Percentiles rank a stretch among this genome's conserved stretches.
Evolutionary conservation across 2,113 vertebrate species (phyloP).

Genomic region (Turnix velox): DNA sequence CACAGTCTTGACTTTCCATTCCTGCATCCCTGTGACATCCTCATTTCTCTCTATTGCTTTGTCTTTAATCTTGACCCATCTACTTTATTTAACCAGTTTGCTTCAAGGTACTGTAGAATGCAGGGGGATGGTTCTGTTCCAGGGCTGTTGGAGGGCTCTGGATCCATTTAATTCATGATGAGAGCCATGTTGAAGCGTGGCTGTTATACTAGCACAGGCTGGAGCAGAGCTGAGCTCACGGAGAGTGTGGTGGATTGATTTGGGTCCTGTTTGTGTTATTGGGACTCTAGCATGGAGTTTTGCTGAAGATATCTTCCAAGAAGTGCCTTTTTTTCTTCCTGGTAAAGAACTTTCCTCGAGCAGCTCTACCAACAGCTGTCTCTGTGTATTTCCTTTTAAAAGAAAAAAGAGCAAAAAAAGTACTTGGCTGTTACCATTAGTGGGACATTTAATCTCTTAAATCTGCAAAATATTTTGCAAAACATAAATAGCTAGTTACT

Average conservation of each 20-base stretch:
- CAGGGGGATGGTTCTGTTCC: neutral
- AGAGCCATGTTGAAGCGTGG: neutral
- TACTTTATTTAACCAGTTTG: slow-evolving; percentile 4
- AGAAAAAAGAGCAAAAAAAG: slow-evolving; percentile 12
- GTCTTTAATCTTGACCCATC: slow-evolving; percentile 35
- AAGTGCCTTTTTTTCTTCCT: slow-evolving; percentile 13
- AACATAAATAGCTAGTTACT: slow-evolving; percentile 64
- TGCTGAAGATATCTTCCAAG: neutral
- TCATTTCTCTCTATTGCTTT: slow-evolving; percentile 7
- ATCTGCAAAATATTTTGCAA: slow-evolving; percentile 65
- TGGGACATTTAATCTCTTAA: slow-evolving; percentile 68
- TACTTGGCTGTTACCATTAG: slow-evolving; percentile 11
- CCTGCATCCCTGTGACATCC: neutral
- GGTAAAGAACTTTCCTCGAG: slow-evolving; percentile 21
- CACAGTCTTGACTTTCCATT: neutral
- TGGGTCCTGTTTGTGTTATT: neutral
- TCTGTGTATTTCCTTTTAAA: slow-evolving; percentile 45
- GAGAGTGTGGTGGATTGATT: neutral
- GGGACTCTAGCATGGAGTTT: neutral
- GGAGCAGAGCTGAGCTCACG: neutral
- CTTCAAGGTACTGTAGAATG: neutral
- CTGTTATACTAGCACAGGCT: neutral
- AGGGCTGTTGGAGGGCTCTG: neutral
- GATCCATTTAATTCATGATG: neutral
- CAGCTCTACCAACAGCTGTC: slow-evolving; percentile 60